These are phyloP conservation scores for Tenthredo amoena DNA, from an alignment of 2,888 invertebrate genomes.

Conservation along the genomic window DNA sequence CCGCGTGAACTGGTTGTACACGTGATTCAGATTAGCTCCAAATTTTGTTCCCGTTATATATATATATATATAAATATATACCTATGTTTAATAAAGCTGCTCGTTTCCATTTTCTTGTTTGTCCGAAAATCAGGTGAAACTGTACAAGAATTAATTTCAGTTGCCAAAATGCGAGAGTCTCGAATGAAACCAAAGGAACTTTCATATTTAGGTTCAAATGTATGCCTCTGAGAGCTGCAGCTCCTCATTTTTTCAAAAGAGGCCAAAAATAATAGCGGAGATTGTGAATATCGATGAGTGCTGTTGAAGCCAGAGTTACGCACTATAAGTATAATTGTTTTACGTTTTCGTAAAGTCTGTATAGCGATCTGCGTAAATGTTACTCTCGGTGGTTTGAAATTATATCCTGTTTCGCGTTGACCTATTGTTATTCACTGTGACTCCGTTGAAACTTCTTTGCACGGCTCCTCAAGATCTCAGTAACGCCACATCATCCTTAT, in stretches of 20 bases:
- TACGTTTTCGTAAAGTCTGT: background rate
- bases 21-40: background rate
- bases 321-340: background rate
- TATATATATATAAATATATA: background rate
- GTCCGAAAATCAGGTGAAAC: background rate
- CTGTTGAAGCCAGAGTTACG: background rate
- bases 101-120: background rate
- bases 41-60: background rate
- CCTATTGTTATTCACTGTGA: background rate
- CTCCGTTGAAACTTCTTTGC: background rate
- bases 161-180: too few relatives aligned
- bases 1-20: slow-evolving; percentile 14
- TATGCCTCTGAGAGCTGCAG: background rate
- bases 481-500: background rate
- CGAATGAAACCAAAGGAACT: too few relatives aligned
- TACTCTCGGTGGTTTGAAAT: background rate
- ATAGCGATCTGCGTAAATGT: background rate
- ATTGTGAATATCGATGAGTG: slow-evolving; percentile 10
- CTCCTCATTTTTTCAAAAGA: background rate
- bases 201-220: too few relatives aligned
- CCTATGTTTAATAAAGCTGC: background rate
- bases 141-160: too few relatives aligned
- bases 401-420: background rate
- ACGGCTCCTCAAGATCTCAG: background rate
- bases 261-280: background rate